A percentile compares a stretch with the other conserved stretches of the same genome.
Evolutionary conservation across 1,140 invertebrate species (phyloP).

Genomic region (Penaeus indicus): DNA sequence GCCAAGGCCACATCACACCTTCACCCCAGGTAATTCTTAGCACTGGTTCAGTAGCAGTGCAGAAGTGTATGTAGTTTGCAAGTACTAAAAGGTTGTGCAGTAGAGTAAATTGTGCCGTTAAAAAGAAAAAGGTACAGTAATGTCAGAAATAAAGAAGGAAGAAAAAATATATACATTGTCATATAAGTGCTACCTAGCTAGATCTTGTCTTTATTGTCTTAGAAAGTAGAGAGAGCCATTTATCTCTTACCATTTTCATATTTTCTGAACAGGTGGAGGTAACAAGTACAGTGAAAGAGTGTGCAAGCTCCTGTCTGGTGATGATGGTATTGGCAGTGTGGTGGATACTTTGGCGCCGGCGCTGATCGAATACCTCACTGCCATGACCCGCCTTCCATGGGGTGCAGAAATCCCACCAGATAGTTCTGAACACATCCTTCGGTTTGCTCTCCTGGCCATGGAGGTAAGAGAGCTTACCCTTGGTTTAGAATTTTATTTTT

Average conservation of each 20-base stretch:
- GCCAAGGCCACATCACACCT: constrained; percentile 75
- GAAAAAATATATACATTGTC: no score
- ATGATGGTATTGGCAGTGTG: constrained; percentile 73
- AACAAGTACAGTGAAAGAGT: constrained; percentile 74
- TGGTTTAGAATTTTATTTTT: not conserved
- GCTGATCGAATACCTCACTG: constrained; percentile 72
- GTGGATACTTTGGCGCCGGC: constrained; percentile 71
- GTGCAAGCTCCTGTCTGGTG: constrained; percentile 74
- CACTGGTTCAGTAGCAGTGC: constrained; percentile 15
- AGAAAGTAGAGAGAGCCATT: no score
- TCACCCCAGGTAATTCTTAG: constrained; percentile 62
- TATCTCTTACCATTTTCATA: no score
- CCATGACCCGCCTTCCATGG: constrained; percentile 62
- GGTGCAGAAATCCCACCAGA: constrained; percentile 71
- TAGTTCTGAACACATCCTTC: constrained; percentile 74
- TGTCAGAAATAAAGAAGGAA: no score
- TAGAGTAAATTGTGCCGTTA: no score
- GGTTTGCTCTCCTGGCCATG: constrained; percentile 76
- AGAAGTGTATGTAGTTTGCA: no score
- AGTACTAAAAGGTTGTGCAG: no score
- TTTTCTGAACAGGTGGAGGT: constrained; percentile 68
- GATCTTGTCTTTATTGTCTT: no score
- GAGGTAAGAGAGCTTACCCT: constrained; percentile 69
- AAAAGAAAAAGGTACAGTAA: no score
- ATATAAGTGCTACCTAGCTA: no score